Evolutionary conservation across 1,140 invertebrate species (phyloP), one percentile per base, ranked within the genome.

Genomic region (Cydia pomonella): DNA sequence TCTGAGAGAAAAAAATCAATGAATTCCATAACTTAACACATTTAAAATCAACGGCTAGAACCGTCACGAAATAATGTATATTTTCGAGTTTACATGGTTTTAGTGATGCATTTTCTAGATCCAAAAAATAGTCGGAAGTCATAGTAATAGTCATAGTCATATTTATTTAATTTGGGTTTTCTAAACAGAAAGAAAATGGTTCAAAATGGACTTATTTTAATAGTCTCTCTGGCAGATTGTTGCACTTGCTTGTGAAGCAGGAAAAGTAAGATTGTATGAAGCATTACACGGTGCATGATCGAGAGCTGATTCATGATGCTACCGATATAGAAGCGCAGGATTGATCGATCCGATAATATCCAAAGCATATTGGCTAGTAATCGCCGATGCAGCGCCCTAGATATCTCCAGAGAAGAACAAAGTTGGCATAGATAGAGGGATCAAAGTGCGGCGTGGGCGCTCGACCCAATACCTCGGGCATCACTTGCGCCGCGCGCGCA

Each of bases 371-470:
- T 80, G 74, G 75, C 64, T 69, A 63, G 81, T 78, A 78, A 82
- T 79, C 77, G 75, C 74, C 76, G 77, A 86, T 85, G 80, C 82
- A 87, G 80, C 81, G 88, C 76, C 82, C 84, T 91, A 91, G 86
- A 92, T 91, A 87, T 88, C 78, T 86, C 87, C 87, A 88, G 85
- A 85, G 86, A 84, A 87, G 86, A 89, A 89, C 87, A 88, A 86
- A 90, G 86, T 91, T 93, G 91, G 91, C 91, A 93, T 93, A 87
- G 90, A 91, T 87, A 82, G 86, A 85, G 83, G 85, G 90, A 92
- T 90, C 91, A 92, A 92, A 93, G 90, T 91, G 88, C 89, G 82
- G 87, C 86, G 90, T 91, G 87, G 91, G 90, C 91, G 89, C 82
- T 80, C 86, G 91, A 90, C 90, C 90, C 82, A 91, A 92, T 92